Base-by-base conservation (phyloP, 2,888 invertebrate species). In the Idaea dimidiata region DNA sequence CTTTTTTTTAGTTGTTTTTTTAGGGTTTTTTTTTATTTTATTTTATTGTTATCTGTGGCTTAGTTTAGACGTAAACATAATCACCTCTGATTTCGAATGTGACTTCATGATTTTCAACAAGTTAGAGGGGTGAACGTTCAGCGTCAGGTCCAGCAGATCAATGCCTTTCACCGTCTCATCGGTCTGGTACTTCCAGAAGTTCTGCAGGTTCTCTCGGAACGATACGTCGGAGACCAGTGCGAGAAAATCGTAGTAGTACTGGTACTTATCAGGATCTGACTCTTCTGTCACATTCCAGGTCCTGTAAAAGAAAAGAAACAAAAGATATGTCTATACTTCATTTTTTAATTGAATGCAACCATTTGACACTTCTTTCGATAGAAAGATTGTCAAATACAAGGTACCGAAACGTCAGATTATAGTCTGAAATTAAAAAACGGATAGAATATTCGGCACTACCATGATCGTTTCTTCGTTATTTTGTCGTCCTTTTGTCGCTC, bases 171-270 rank as follows among this genome's bases (percentile, higher is more conserved):
- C 94, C 0, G 93, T 93, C 5, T 93, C 93, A 54, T 94, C 94
- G 4, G 87, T 86, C 82, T 96, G 96, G 64, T 94, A 94, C 82
- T 95, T 95, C 83, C 96, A 94, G 76, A 96, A 96, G 82, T 96
- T 93, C 76, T 96, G 94, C 68, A 96, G 69, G 64, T 93, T 93
- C 10, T 85, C 83, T 1, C 93, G 73, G 75, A 93, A 93, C 0
- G 92, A 92, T 1, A 93, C 86, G 57, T 90, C 90, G 0, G 91
- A 80, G 0, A 91, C 81, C 64, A 91, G 81, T 65, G 88, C 87
- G 0, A 93, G 70, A 71, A 93, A 93, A 32, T 87, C 87, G 54
- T 76, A 79, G 75, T 93, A 93, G 68, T 92, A 92, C 31, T 80
- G 82, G 73, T 79, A 91, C 53, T 80, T 81, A 1, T 85, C 85